Conservation (phyloP, 2,113 vertebrate species). For the Hemiprocne comata region DNA sequence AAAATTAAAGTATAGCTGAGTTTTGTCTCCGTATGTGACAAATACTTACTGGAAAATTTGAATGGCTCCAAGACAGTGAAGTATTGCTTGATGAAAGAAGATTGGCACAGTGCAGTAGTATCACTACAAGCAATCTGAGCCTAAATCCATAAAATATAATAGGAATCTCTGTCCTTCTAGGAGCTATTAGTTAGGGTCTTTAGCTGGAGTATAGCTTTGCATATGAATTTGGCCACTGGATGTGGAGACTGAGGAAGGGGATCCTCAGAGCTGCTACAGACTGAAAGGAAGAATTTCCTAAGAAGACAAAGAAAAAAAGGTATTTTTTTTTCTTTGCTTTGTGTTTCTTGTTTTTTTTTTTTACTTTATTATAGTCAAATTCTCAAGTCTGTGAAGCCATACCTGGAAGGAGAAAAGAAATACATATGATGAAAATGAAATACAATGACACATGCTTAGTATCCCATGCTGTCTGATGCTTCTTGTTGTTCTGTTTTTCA, state of each 20-base stretch:
- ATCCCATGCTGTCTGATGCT: neutral
- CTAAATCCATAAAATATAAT: neutral
- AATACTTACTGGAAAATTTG: neutral
- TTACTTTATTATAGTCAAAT: neutral
- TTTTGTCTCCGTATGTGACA: too few relatives aligned
- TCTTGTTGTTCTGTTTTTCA: conserved; percentile 3
- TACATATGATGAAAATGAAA: rapidly evolving
- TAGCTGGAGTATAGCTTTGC: neutral
- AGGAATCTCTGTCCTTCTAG: neutral
- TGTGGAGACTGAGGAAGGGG: neutral
- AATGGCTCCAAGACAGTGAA: neutral
- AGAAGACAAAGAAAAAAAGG: neutral
- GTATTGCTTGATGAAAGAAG: neutral
- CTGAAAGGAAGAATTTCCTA: neutral
- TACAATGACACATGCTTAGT: neutral
- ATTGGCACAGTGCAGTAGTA: neutral
- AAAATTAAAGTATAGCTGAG: neutral
- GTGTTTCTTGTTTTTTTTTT: neutral
- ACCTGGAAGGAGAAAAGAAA: conserved; percentile 5
- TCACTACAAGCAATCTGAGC: neutral
- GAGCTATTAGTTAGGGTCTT: neutral
- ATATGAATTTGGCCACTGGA: neutral
- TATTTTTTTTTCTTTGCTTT: neutral
- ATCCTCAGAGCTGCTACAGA: neutral
- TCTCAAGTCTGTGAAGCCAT: neutral